Conservation (phyloP, 2,797 vertebrate species). For the Chrosomus eos region DNA sequence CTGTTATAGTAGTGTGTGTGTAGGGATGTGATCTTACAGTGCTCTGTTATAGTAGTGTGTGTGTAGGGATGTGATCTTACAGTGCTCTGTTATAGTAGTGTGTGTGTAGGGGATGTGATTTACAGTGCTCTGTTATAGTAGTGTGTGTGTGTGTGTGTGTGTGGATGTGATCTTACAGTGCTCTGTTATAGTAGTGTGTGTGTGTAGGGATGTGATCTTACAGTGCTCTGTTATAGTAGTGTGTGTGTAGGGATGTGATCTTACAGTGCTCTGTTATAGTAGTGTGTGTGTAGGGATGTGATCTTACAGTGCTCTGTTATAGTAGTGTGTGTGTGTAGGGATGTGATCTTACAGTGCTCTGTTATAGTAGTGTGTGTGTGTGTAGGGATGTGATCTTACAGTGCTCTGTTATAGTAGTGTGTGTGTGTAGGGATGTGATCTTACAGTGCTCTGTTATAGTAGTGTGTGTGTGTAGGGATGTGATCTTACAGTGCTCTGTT, state of each 20-base stretch:
- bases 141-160: not conserved
- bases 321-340: not conserved
- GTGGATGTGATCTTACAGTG: not conserved
- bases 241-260: not conserved
- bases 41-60: not conserved
- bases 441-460: not conserved
- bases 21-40: not conserved
- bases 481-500: not conserved
- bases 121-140: not conserved
- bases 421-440: not conserved
- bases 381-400: not conserved
- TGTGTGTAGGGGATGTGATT: not conserved
- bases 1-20: not conserved
- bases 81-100: not conserved
- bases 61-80: not conserved
- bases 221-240: not conserved
- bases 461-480: not conserved
- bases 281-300: not conserved
- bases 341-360: not conserved
- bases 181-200: not conserved
- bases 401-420: not conserved
- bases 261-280: not conserved
- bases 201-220: not conserved
- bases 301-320: not conserved
- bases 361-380: not conserved